Percentiles rank a stretch among this genome's conserved stretches.
Evolutionary conservation across 2,888 invertebrate species (phyloP).

Genomic region (Leptinotarsa peninsularis): DNA sequence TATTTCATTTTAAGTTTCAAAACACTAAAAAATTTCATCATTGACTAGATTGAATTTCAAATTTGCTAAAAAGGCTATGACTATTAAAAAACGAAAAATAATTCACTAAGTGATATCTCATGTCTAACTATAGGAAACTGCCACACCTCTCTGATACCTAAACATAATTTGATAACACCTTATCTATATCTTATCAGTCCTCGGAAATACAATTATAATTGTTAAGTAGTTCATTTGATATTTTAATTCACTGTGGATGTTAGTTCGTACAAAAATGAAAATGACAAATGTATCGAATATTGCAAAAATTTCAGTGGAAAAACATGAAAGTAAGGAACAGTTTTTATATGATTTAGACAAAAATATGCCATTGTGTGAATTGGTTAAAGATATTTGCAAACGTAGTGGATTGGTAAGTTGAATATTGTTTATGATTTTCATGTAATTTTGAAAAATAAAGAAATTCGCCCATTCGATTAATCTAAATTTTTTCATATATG

Average conservation of each 20-base stretch:
- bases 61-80: too few species aligned
- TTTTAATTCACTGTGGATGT: background rate
- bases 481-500: too few species aligned
- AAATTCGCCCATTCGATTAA: too few species aligned
- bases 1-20: too few species aligned
- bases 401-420: conserved; percentile 52
- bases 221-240: conserved; percentile 15
- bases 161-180: conserved; percentile 34
- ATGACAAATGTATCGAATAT: conserved; percentile 45
- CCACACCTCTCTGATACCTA: conserved; percentile 25
- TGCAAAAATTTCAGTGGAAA: conserved; percentile 58
- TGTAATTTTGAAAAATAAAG: too few species aligned
- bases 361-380: conserved; percentile 49
- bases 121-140: conserved; percentile 22
- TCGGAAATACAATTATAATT: conserved; percentile 28
- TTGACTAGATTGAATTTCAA: too few species aligned
- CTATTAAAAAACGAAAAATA: too few species aligned
- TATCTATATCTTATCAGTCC: conserved; percentile 36
- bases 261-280: background rate
- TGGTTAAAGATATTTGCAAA: conserved; percentile 51
- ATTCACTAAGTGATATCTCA: too few species aligned
- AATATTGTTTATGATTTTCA: background rate
- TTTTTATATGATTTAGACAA: conserved; percentile 55
- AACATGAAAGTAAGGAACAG: conserved; percentile 51
- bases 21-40: too few species aligned